phyloP scores from a whole-genome alignment of 2,113 vertebrate species.

The Tragulus kanchil region DNA sequence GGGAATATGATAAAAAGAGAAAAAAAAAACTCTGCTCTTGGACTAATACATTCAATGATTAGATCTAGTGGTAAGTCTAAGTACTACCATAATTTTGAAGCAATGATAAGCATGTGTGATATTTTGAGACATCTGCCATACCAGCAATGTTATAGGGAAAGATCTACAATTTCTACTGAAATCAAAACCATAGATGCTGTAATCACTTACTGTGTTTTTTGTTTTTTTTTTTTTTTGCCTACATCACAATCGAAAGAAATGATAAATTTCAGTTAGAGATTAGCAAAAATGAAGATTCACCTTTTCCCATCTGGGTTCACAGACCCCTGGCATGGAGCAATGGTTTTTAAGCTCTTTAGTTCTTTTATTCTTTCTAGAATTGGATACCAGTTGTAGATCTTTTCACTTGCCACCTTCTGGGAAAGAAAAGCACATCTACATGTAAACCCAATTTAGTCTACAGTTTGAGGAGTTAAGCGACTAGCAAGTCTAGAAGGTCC shows the following conservation, averaged over 20 bases:
- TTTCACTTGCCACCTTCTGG: background rate
- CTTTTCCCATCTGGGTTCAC: background rate
- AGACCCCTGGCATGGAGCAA: background rate
- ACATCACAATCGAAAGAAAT: background rate
- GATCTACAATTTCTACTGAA: background rate
- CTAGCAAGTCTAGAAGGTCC: background rate
- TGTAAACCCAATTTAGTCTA: background rate
- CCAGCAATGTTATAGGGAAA: background rate
- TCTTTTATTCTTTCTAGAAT: background rate
- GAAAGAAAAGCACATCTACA: background rate
- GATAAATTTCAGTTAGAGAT: background rate
- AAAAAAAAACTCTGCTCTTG: background rate
- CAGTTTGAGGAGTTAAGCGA: background rate
- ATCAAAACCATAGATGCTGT: background rate
- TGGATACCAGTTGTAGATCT: background rate
- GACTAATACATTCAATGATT: background rate
- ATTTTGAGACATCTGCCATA: background rate
- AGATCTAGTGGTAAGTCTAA: background rate
- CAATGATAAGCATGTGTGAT: background rate
- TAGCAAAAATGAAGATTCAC: background rate
- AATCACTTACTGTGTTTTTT: background rate
- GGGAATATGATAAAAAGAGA: background rate
- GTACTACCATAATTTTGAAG: constrained; percentile 24
- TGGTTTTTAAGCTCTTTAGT: background rate
- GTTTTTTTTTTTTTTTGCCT: background rate